A percentile compares a stretch with the other conserved stretches of the same genome.
phyloP scores from a whole-genome alignment of 2,113 vertebrate species.

The Paradoxurus hermaphroditus region DNA sequence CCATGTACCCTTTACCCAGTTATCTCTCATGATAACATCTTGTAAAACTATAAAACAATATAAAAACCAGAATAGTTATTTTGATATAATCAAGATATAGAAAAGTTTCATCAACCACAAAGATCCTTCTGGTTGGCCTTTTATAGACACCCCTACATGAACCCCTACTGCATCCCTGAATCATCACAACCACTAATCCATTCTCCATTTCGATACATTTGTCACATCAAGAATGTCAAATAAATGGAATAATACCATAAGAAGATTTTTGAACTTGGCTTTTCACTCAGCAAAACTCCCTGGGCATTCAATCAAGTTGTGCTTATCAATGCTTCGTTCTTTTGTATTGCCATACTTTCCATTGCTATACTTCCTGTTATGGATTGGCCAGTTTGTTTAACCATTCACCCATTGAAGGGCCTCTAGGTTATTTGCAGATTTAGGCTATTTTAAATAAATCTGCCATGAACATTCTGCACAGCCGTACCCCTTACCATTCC shows the following conservation, averaged over 20 bases:
- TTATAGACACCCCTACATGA: background rate
- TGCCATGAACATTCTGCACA: background rate
- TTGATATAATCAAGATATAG: background rate
- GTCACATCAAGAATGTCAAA: background rate
- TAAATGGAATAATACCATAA: background rate
- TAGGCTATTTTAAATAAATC: background rate
- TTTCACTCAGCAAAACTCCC: background rate
- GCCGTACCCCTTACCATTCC: background rate
- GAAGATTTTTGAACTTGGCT: background rate
- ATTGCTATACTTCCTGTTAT: background rate
- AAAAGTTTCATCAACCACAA: background rate
- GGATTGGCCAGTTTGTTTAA: background rate
- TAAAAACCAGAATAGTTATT: background rate
- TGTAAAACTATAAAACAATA: background rate
- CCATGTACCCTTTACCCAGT: background rate
- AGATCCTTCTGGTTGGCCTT: background rate
- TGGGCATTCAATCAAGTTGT: background rate
- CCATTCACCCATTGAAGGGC: background rate
- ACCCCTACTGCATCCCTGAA: background rate
- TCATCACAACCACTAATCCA: background rate
- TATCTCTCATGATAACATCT: background rate
- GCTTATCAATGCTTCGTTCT: background rate
- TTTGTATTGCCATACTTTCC: background rate
- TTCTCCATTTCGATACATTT: background rate
- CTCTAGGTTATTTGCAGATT: background rate